These are phyloP conservation scores for Phenacoccus solenopsis DNA, from an alignment of 1,140 invertebrate genomes.

Conservation along the genomic window DNA sequence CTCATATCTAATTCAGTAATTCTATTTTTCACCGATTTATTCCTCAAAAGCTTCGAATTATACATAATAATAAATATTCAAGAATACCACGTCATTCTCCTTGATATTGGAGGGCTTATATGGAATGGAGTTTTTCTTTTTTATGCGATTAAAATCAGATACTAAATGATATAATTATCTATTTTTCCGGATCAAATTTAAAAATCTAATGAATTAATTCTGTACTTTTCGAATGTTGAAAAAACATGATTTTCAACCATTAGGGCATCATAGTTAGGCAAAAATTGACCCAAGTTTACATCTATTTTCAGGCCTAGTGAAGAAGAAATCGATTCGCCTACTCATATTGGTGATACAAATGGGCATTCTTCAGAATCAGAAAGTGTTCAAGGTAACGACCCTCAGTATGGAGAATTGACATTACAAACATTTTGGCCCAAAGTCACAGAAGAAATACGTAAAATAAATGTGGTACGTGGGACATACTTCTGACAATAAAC, in stretches of 20 bases:
- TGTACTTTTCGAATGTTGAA: too few species aligned
- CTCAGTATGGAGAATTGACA: slow-evolving; percentile 40
- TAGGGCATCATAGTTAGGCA: too few species aligned
- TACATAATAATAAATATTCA: too few species aligned
- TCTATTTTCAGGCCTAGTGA: slow-evolving; percentile 7
- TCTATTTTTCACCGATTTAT: not conserved
- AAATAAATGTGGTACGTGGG: slow-evolving; percentile 46
- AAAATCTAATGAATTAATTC: too few species aligned
- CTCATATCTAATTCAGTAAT: not conserved
- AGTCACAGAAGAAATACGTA: slow-evolving; percentile 60
- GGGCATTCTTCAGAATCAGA: slow-evolving; percentile 19
- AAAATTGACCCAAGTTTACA: not conserved
- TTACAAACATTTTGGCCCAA: slow-evolving; percentile 63
- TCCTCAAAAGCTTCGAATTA: too few species aligned
- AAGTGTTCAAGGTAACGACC: slow-evolving; percentile 34
- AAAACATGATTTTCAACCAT: too few species aligned
- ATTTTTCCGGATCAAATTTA: too few species aligned
- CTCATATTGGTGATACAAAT: slow-evolving; percentile 19
- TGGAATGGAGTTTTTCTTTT: too few species aligned
- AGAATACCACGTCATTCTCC: too few species aligned
- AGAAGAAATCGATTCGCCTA: slow-evolving; percentile 22
- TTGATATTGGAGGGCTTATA: too few species aligned
- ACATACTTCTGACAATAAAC: not conserved
- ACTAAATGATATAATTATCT: too few species aligned
- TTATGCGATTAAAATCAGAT: too few species aligned